Evolutionary conservation across 2,888 invertebrate species (phyloP).

Genomic region (Deilephila porcellus): DNA sequence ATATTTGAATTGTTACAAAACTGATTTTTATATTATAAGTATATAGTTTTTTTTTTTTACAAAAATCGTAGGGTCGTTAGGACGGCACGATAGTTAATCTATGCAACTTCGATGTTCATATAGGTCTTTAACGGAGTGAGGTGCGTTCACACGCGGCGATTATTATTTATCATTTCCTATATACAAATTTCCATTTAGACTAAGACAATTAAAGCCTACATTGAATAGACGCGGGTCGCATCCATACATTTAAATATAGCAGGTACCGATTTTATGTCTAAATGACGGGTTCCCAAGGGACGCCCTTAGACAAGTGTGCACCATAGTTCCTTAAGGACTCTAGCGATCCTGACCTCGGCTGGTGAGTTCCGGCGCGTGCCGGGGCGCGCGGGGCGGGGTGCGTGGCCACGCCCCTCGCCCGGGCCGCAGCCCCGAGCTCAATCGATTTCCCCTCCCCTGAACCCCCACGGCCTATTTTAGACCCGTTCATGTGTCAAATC

Average conservation of each 20-base stretch:
- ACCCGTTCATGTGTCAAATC: conserved; percentile 48
- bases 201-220: conserved; percentile 84
- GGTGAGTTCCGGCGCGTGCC: conserved; percentile 38
- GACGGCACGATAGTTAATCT: conserved; percentile 84
- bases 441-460: conserved; percentile 66
- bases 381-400: conserved; percentile 43
- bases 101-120: conserved; percentile 83
- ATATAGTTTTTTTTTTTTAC: conserved; percentile 80
- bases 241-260: conserved; percentile 82
- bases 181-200: conserved; percentile 83
- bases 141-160: conserved; percentile 66
- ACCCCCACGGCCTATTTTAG: conserved; percentile 38
- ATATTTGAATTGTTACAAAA: conserved; percentile 84
- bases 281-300: conserved; percentile 66
- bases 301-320: conserved; percentile 76
- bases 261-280: conserved; percentile 82
- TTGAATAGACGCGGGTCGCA: conserved; percentile 83
- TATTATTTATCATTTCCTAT: conserved; percentile 70
- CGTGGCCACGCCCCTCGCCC: conserved; percentile 33
- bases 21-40: conserved; percentile 75
- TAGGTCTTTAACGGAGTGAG: conserved; percentile 75
- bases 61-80: conserved; percentile 85
- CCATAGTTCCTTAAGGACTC: conserved; percentile 74
- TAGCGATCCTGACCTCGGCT: conserved; percentile 47
- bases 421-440: conserved; percentile 56